These are phyloP conservation scores for Melospiza melodia DNA, from an alignment of 2,113 vertebrate species.

Conservation along the genomic window DNA sequence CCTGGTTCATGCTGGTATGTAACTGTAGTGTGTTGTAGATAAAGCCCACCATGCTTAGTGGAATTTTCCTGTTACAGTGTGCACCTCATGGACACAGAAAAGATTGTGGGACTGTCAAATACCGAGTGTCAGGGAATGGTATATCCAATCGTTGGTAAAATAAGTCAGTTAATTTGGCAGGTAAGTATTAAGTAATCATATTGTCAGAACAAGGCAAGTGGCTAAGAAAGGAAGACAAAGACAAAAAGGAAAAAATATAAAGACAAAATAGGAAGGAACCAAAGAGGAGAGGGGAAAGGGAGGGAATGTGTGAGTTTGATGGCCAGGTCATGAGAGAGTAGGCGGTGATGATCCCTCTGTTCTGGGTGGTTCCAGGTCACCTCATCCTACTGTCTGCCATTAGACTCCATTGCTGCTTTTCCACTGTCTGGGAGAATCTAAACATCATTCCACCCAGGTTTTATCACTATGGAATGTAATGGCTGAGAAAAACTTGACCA, in stretches of 20 bases:
- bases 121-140: slow-evolving; percentile 69
- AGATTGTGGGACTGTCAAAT: slow-evolving; percentile 70
- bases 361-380: not conserved
- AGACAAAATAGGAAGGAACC: slow-evolving; percentile 49
- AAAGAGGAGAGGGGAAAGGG: not conserved
- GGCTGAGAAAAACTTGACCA: not conserved
- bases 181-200: slow-evolving; percentile 81
- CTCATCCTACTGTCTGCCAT: rapidly evolving
- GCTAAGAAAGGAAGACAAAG: slow-evolving; percentile 75
- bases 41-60: slow-evolving; percentile 8
- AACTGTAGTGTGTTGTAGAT: not conserved
- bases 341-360: not conserved
- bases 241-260: slow-evolving; percentile 47
- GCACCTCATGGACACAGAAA: slow-evolving; percentile 64
- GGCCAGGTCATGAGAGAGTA: not conserved
- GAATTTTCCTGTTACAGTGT: slow-evolving; percentile 39
- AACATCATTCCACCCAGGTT: not conserved
- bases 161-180: slow-evolving; percentile 84
- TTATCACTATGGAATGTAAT: not conserved
- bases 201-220: slow-evolving; percentile 73
- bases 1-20: slow-evolving; percentile 31
- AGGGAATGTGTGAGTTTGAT: not conserved
- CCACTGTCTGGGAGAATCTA: not conserved
- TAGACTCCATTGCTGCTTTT: not conserved
- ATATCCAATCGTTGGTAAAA: slow-evolving; percentile 79